These are phyloP conservation scores for Trachymyrmex septentrionalis DNA, from an alignment of 1,140 invertebrate genomes.

Conservation along the genomic window DNA sequence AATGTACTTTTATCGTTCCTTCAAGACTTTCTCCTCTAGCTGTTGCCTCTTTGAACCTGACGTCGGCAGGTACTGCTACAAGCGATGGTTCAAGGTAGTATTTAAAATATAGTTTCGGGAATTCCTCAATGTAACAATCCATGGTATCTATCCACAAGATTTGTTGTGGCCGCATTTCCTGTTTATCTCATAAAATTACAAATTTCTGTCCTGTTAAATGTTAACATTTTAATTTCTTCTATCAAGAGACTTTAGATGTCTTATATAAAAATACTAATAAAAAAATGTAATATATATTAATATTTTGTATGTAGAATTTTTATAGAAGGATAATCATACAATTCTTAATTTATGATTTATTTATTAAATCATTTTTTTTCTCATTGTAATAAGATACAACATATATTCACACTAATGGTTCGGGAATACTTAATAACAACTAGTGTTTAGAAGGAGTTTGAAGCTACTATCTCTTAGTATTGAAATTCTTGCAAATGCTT, in stretches of 20 bases:
- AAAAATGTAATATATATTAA: neutral
- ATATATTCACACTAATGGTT: neutral
- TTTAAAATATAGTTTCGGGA: neutral
- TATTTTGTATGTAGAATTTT: neutral
- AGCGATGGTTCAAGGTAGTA: neutral
- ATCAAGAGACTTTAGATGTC: too few relatives aligned
- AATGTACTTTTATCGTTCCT: slow-evolving; percentile 84
- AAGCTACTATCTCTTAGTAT: neutral
- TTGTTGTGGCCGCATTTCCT: too few relatives aligned
- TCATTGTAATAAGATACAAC: neutral
- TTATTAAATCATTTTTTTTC: neutral
- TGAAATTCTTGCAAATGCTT: slow-evolving; percentile 47
- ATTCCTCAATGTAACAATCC: slow-evolving; percentile 7
- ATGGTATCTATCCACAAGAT: too few relatives aligned
- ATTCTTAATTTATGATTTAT: neutral
- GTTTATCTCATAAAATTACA: too few relatives aligned
- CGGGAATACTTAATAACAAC: neutral
- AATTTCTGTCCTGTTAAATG: too few relatives aligned
- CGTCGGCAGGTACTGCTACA: slow-evolving; percentile 24
- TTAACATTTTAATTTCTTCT: too few relatives aligned
- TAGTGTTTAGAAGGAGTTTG: neutral
- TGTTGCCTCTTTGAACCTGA: slow-evolving; percentile 31
- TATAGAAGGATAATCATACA: neutral
- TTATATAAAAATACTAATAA: too few relatives aligned
- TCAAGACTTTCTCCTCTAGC: slow-evolving; percentile 1